Evolutionary conservation across 1,140 invertebrate genomes (phyloP), one percentile per base, ranked within the genome.

Genomic region (Brachionus sp.): DNA sequence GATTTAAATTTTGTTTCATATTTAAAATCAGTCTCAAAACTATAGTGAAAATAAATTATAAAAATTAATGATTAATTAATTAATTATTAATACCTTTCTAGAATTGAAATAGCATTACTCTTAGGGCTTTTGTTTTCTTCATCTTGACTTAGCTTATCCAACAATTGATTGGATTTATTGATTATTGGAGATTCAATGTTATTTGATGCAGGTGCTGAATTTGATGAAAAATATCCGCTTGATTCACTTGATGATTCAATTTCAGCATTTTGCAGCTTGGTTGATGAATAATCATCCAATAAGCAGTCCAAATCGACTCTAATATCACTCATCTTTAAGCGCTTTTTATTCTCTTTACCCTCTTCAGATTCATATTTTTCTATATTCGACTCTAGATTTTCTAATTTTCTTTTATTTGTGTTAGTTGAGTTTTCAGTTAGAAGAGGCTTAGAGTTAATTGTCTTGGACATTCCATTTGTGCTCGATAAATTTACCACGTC

Each of bases 171-270:
- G 5, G 70, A 19, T 75, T 19, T 75, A 23, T 75, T 75, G 23
- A 75, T 25, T 13, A 75, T 75, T 46, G 70, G 70, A n/a, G 70
- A 75, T 46, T 23, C 70, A 25, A 33, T 10, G 10, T 16, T 50
- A 25, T 46, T 66, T 66, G 62, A 66, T 29, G 16, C 16, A 7
- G 70, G 12, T 46, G 39, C 37, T 37, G 62, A 64, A 70, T 70
- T 70, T 6, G 70, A 75, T 25, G 70, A 75, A 75, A 75, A 75
- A 13, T 75, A 75, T 25, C 39, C 37, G 25, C 70, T 75, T 46
- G 70, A 75, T 75, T 75, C 70, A 75, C 12, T 23, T 10, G 70
- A 75, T 46, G 70, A 75, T 25, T 75, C 66, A 19, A 70, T 70
- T 37, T 70, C 66, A 23, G 10, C 4, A 44, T 5, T 46, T 44